Percentiles rank a stretch among this genome's conserved stretches.
Evolutionary conservation across 2,113 vertebrate species (phyloP).

Genomic region (Oenanthe oenanthe): DNA sequence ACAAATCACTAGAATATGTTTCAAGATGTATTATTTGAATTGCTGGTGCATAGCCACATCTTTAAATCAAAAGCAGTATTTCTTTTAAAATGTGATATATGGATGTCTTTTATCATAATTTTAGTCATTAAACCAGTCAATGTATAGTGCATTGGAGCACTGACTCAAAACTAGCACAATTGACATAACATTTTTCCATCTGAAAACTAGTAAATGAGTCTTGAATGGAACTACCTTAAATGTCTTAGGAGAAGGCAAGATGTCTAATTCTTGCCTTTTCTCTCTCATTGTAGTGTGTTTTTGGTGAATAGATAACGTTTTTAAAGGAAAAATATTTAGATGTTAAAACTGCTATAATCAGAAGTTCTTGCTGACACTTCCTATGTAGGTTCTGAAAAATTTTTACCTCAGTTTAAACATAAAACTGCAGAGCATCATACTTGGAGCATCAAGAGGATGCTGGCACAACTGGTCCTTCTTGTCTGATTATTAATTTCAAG

Average conservation of each 20-base stretch:
- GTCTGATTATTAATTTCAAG: not conserved
- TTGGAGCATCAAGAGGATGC: not conserved
- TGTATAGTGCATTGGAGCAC: not conserved
- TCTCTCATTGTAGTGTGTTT: not conserved
- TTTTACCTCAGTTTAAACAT: not conserved
- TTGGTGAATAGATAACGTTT: not conserved
- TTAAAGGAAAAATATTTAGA: not conserved
- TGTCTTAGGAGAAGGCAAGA: not conserved
- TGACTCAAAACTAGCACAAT: not conserved
- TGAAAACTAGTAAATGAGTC: not conserved
- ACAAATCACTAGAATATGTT: not conserved
- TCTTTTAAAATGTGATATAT: not conserved
- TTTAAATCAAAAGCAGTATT: not conserved
- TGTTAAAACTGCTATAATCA: not conserved
- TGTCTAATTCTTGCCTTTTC: not conserved
- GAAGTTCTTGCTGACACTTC: not conserved
- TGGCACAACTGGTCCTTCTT: not conserved
- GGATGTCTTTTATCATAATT: not conserved
- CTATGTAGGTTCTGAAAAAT: not conserved
- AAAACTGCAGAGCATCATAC: not conserved
- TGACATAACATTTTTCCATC: not conserved
- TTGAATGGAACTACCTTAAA: not conserved
- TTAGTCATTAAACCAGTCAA: not conserved
- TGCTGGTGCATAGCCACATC: not conserved
- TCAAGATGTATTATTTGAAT: not conserved